Percentiles rank a stretch among this genome's conserved stretches.
phyloP scores from a whole-genome alignment of 2,113 vertebrate genomes.

The Chaetops frenatus region DNA sequence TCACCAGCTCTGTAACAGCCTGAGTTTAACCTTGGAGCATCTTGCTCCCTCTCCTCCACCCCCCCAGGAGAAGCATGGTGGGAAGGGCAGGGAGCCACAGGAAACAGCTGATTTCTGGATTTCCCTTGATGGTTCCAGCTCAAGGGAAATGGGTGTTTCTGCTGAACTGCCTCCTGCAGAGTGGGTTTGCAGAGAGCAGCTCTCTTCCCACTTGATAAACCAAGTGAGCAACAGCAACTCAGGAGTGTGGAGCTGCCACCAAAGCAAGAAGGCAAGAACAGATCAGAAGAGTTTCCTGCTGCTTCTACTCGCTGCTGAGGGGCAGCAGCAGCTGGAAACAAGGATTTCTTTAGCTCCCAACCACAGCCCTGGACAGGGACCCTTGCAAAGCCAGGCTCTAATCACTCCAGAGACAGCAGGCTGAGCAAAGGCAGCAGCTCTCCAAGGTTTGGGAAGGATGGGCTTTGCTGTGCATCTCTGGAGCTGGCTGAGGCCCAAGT shows the following conservation, averaged over 20 bases:
- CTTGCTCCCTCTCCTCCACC: neutral
- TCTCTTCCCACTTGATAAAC: neutral
- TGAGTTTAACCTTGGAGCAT: neutral
- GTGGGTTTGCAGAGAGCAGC: neutral
- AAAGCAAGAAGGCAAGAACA: neutral
- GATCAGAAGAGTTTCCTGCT: neutral
- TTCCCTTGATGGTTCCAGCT: neutral
- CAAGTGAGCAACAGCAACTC: neutral
- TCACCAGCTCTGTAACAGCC: neutral
- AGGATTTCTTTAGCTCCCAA: neutral
- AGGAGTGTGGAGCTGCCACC: neutral
- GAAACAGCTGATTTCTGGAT: neutral
- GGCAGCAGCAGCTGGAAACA: neutral
- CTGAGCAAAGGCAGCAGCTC: neutral
- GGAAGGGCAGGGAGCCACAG: neutral
- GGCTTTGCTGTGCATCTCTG: neutral
- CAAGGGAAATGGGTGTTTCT: neutral
- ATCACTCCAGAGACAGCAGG: neutral
- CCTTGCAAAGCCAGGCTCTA: neutral
- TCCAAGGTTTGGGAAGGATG: neutral
- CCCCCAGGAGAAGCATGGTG: neutral
- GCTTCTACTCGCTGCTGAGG: neutral
- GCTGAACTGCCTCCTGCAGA: neutral
- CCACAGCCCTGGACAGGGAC: neutral
- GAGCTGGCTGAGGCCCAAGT: neutral